Evolutionary conservation across 1,140 invertebrate genomes (phyloP), one percentile per base, ranked within the genome.

Genomic region (Contarinia nasturtii): DNA sequence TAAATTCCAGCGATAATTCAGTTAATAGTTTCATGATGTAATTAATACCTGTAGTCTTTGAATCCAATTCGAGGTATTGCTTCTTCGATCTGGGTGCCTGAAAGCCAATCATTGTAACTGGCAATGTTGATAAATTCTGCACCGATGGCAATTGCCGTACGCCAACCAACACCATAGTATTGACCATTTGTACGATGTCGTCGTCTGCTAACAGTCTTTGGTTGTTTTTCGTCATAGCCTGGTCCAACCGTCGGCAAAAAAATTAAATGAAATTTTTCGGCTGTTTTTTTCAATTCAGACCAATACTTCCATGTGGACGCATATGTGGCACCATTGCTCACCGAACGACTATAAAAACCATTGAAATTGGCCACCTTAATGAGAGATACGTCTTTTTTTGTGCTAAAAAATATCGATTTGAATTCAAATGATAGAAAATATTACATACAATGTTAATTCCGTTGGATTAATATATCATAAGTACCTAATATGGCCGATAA

Each of bases 231-330:
- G 7, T 71, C 66, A 53, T 74, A 76, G 37, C 74, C 74, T 7
- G 74, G 74, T 4, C 72, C 71, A 22, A 75, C 62, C n/a, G 71
- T 73, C 2, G 74, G 73, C 37, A 74, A 63, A 55, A 76, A 76
- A 7, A 74, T 44, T 48, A 76, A 60, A 42, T 66, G 64, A 51
- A 72, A 72, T 43, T 73, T 67, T 21, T 64, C 52, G 0, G 73
- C 72, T 54, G 70, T 75, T 37, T 71, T 70, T 46, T 67, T 67
- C 11, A 76, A 55, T 54, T 64, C 66, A 42, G 64, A 65, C 74
- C 74, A 76, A 58, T 76, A 75, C 56, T 76, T 76, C 73, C 73
- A 76, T 8, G 74, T 70, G 48, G 72, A 74, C 12, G 73, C 72
- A 52, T 70, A 75, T 50, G 70, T 72, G 38, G 73, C 73, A 2